These are phyloP conservation scores for Brachionus rubens DNA, from an alignment of 1,140 invertebrate species.

Conservation along the genomic window DNA sequence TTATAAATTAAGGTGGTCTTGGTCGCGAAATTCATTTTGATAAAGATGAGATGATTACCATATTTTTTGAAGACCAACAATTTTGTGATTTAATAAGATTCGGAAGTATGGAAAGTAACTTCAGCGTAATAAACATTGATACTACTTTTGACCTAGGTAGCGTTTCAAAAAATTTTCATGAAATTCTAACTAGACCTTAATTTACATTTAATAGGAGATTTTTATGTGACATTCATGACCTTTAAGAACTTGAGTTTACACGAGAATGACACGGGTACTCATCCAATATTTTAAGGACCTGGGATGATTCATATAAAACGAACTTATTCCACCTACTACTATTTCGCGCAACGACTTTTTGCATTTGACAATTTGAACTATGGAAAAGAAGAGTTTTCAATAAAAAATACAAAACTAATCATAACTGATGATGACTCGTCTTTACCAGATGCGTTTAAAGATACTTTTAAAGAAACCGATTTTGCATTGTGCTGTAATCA, in stretches of 20 bases:
- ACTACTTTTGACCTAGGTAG: background rate
- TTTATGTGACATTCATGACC: background rate
- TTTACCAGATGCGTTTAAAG: background rate
- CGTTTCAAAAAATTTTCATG: too few species aligned
- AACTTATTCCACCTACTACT: too few species aligned
- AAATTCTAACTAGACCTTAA: background rate
- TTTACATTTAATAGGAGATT: background rate
- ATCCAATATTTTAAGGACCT: too few species aligned
- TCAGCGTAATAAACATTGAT: background rate
- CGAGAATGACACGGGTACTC: too few species aligned
- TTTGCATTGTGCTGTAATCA: slow-evolving; percentile 2
- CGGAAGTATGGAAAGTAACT: background rate
- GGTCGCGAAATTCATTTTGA: background rate
- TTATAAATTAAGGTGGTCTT: background rate
- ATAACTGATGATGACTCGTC: background rate
- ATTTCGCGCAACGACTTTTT: too few species aligned
- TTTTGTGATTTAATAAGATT: slow-evolving; percentile 3
- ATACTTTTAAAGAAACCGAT: background rate
- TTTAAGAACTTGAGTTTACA: background rate
- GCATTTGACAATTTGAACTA: background rate
- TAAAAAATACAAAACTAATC: background rate
- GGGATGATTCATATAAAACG: too few species aligned
- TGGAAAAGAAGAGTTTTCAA: background rate
- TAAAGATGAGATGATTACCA: background rate
- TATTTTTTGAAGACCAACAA: background rate